Evolutionary conservation across 64 coral and sea anemone genomes (phyloP), one percentile per base, ranked within the genome.

Genomic region (Acropora tenuis): DNA sequence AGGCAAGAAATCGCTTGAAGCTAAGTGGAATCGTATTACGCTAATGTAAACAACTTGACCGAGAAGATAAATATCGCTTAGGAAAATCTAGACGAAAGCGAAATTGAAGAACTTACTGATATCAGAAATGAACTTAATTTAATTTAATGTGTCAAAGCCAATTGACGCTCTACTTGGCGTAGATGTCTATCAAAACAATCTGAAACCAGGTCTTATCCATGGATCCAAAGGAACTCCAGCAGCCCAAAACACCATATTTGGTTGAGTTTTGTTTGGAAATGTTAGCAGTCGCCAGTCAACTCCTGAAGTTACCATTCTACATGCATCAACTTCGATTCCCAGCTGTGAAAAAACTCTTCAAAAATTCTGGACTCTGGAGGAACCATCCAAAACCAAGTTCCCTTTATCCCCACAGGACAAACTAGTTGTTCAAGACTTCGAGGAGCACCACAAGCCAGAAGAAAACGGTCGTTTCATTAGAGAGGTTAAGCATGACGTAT

Each of bases 151-250:
- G 1, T 92, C 90, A 41, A 87, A 78, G 75, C 71, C 83, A 2
- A 87, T 73, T 11, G 60, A 63, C 60, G 0, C 16, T 15, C 60
- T 63, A 13, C 60, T 63, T 63, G 60, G 60, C 60, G 60, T 63
- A 13, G 15, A 63, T 63, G 60, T 63, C 16, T 63, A 16, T 13
- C 60, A 63, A 1, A 12, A 63, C 59, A 63, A 3, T 63, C 59
- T 88, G 20, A 88, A 88, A 20, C 72, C 86, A n/a, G 60, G 88
- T 6, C 40, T 92, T 47, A 92, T 86, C 72, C 45, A 87, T 1
- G 76, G 90, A 55, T 74, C 83, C 1, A 92, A 69, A 50, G 71
- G 60, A 46, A 87, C 76, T 85, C 90, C 83, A 92, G 82, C 90
- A 8, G 75, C 83, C 11, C 83, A 92, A 92, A 83, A 79, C 41